These are phyloP conservation scores for Stegostoma tigrinum DNA, from an alignment of 2,113 vertebrate species.

Conservation along the genomic window DNA sequence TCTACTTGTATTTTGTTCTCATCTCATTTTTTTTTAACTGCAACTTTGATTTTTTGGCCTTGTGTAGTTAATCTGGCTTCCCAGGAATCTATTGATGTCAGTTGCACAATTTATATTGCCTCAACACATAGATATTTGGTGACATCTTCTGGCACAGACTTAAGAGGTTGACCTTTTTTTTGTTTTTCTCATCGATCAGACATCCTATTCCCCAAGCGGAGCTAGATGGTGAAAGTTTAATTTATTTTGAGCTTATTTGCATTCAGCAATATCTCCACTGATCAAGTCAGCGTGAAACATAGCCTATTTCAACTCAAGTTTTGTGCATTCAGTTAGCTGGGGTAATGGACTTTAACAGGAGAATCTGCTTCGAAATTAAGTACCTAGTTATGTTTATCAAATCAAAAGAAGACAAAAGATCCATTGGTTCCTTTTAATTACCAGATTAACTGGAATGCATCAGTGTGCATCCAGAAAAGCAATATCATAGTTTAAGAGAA, in stretches of 20 bases:
- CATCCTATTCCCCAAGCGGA: not conserved
- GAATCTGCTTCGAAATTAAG: slow-evolving; percentile 10
- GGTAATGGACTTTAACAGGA: slow-evolving; percentile 12
- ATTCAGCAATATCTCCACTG: slow-evolving; percentile 1
- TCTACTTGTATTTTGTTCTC: not conserved
- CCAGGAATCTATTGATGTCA: not conserved
- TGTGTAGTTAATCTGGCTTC: not conserved
- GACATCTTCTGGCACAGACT: slow-evolving; percentile 28
- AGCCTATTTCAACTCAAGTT: slow-evolving; percentile 10
- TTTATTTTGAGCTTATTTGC: slow-evolving; percentile 19
- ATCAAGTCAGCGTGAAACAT: not conserved
- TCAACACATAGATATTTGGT: not conserved
- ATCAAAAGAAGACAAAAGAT: slow-evolving; percentile 12
- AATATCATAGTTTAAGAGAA: not conserved
- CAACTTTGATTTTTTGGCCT: not conserved
- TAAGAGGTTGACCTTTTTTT: not conserved
- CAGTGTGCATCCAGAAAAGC: not conserved
- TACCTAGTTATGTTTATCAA: slow-evolving; percentile 23
- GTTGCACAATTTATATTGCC: not conserved
- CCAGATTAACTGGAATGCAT: slow-evolving; percentile 12
- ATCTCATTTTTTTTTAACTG: not conserved
- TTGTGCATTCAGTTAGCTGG: slow-evolving; percentile 11
- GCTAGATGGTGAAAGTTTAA: not conserved
- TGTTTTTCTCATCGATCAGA: not conserved
- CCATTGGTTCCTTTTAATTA: slow-evolving; percentile 16